Conservation (phyloP, 2,113 vertebrate genomes). For the Sula dactylatra region DNA sequence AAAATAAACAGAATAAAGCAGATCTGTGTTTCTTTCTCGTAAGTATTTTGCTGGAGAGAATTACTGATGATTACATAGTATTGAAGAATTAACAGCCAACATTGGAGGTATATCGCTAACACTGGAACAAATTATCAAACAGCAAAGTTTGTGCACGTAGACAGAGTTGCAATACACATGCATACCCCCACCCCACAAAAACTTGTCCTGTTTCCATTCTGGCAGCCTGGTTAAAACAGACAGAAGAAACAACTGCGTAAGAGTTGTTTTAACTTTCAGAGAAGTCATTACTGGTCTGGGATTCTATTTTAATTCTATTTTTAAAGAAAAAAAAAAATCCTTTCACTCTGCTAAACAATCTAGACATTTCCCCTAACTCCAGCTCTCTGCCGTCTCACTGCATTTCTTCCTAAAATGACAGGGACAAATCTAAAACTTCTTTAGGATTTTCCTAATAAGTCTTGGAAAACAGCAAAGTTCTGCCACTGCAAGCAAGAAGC, state of each 20-base stretch:
- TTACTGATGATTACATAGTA: neutral
- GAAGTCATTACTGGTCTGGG: neutral
- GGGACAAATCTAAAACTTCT: neutral
- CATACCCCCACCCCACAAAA: neutral
- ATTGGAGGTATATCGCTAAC: fast-evolving
- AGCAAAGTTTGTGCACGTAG: neutral
- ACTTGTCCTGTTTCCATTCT: neutral
- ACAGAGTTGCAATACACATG: neutral
- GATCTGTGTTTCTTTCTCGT: neutral
- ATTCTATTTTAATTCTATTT: neutral
- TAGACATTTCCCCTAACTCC: neutral
- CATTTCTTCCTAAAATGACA: neutral
- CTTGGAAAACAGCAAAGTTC: neutral
- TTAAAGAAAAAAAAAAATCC: neutral
- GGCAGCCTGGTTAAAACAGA: neutral
- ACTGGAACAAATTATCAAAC: neutral
- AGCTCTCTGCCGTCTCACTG: neutral
- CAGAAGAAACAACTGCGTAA: neutral
- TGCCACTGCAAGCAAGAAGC: neutral
- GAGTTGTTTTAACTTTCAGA: slow-evolving; percentile 28
- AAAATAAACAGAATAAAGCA: neutral
- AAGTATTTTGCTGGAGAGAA: neutral
- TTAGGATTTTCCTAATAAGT: neutral
- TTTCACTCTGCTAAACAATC: neutral
- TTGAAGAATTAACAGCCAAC: neutral